A percentile compares a stretch with the other conserved stretches of the same genome.
Conservation (phyloP, 1,140 invertebrate species). For the Trichonephila inaurata region DNA sequence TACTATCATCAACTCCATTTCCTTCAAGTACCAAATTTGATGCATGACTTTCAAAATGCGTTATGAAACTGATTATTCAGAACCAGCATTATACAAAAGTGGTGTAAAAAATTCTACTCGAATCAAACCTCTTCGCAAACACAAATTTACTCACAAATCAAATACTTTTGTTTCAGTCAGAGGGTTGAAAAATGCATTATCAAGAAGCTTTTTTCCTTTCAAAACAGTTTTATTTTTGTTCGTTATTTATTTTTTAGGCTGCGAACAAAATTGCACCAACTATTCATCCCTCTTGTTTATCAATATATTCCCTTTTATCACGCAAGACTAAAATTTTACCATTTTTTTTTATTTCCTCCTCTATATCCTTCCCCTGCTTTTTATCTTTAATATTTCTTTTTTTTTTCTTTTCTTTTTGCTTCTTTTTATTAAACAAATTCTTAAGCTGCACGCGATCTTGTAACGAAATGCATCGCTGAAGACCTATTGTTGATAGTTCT, state of each 20-base stretch:
- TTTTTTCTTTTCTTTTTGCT: background rate
- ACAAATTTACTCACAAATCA: slow-evolving; percentile 42
- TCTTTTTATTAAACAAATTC: slow-evolving; percentile 34
- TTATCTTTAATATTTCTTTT: background rate
- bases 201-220: background rate
- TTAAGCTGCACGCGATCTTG: background rate
- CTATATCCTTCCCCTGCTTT: background rate
- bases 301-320: slow-evolving; percentile 28
- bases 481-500: background rate
- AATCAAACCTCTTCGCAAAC: background rate
- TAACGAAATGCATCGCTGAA: slow-evolving; percentile 31
- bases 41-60: background rate
- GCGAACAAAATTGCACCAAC: background rate
- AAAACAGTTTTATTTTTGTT: background rate
- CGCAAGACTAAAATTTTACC: slow-evolving; percentile 28
- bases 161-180: slow-evolving; percentile 8
- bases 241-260: background rate
- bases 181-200: slow-evolving; percentile 8
- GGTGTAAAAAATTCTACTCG: background rate
- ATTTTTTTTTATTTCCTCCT: background rate
- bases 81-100: background rate
- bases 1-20: background rate
- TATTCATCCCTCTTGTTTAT: background rate
- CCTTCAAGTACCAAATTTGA: background rate
- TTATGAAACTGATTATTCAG: background rate